These are phyloP conservation scores for Dysdera silvatica DNA, from an alignment of 1,140 invertebrate species.

Conservation along the genomic window DNA sequence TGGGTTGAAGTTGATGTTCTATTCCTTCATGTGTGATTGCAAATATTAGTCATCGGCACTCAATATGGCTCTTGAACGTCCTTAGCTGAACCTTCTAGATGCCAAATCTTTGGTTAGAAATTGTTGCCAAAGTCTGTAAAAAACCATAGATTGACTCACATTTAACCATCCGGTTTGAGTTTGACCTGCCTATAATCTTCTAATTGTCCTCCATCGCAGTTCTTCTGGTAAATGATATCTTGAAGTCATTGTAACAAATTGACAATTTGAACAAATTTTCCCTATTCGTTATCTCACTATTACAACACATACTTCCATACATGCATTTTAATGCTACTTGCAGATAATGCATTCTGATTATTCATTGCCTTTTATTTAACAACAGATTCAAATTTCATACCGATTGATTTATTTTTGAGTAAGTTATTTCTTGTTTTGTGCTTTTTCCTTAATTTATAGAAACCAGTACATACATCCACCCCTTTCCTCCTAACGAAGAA, in stretches of 20 bases:
- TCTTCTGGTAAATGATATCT: not conserved
- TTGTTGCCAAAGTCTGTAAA: not conserved
- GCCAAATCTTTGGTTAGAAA: not conserved
- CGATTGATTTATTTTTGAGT: no score
- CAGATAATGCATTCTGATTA: no score
- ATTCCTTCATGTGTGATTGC: not conserved
- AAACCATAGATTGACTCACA: not conserved
- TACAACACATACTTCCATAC: not conserved
- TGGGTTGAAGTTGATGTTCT: not conserved
- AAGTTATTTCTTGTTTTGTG: no score
- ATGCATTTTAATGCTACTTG: not conserved
- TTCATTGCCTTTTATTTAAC: no score
- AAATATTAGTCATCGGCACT: not conserved
- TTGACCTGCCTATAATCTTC: not conserved
- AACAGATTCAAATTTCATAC: no score
- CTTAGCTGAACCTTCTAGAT: not conserved
- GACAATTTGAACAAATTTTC: not conserved
- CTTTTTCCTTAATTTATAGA: no score
- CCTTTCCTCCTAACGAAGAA: no score
- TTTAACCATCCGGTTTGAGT: not conserved
- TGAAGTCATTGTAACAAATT: not conserved
- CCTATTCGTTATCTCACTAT: not conserved
- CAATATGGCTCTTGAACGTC: not conserved
- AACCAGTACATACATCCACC: no score
- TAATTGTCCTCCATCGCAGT: not conserved